Base-by-base conservation (phyloP, 2,888 invertebrate genomes). In the Temnothorax ravouxi region DNA sequence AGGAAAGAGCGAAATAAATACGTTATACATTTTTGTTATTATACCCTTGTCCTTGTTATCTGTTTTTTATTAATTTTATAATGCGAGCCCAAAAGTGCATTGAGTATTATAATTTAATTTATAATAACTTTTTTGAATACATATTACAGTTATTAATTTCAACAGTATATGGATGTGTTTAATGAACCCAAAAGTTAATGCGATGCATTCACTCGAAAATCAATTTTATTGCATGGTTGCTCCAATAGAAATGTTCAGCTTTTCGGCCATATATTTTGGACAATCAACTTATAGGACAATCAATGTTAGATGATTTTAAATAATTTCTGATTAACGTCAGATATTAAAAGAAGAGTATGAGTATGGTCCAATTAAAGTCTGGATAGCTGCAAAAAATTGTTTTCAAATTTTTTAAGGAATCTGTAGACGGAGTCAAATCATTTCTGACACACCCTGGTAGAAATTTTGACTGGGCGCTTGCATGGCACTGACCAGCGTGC, bases 171-270 rank as follows among this genome's bases (percentile, higher is more conserved):
- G 71, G 79, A 50, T 56, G 67, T 72, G 90, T 84, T 88, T 88
- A 90, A 90, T 90, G 87, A 91, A 91, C 76, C 85, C 85, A 86
- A 85, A 86, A 87, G 90, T 90, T 85, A 86, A 83, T 84, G 77
- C 66, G 69, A 83, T 56, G 84, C 85, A 80, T 77, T 86, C 89
- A 69, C 66, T 83, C 71, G 83, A 87, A 88, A 90, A 90, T 88
- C 89, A 85, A 90, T 90, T 89, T 90, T 86, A 88, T 88, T 69
- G 84, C 87, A 84, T 81, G 85, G 83, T 75, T 87, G 87, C 69
- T 56, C 76, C 52, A 34, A 50, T 71, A 61, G 61, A 64, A 75
- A 62, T 64, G 41, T 80, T 79, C 61, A 61, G 44, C 25, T 67
- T 54, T 25, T n/a, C 15, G 21, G n/a, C 29, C 21, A 2, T 47